phyloP scores from a whole-genome alignment of 2,797 vertebrate genomes.

The Chelmon rostratus region DNA sequence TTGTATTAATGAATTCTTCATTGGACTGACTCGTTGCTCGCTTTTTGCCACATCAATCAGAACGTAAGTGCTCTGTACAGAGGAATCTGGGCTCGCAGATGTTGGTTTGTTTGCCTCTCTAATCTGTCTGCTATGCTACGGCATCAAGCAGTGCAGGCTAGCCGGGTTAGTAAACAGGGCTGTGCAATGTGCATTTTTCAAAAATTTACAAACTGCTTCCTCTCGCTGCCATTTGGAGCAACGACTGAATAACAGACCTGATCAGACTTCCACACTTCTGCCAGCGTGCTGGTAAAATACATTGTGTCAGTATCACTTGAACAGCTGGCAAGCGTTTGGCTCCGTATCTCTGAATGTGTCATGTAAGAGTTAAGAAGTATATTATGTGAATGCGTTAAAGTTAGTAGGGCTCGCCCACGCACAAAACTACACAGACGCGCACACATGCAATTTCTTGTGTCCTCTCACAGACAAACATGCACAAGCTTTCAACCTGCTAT shows the following conservation, averaged over 20 bases:
- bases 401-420: constrained; percentile 4
- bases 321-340: constrained; percentile 31
- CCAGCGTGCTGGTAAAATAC: constrained; percentile 29
- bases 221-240: constrained; percentile 8
- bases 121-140: background rate
- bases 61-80: background rate
- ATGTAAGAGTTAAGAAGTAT: constrained; percentile 8
- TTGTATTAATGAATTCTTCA: constrained; percentile 23
- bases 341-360: background rate
- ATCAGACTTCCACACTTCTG: constrained; percentile 1
- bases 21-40: background rate
- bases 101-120: constrained; percentile 24
- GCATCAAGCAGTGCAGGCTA: background rate
- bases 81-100: constrained; percentile 10
- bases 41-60: constrained; percentile 30
- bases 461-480: background rate
- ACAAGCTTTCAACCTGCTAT: constrained; percentile 21
- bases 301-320: constrained; percentile 24
- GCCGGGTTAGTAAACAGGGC: constrained; percentile 20
- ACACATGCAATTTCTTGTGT: background rate
- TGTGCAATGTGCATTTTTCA: constrained; percentile 18
- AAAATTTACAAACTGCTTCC: constrained; percentile 23
- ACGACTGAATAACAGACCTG: constrained; percentile 5
- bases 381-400: constrained; percentile 13
- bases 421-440: constrained; percentile 8